Evolutionary conservation across 2,888 invertebrate species (phyloP), one percentile per base, ranked within the genome.

Genomic region (Pherbina coryleti): DNA sequence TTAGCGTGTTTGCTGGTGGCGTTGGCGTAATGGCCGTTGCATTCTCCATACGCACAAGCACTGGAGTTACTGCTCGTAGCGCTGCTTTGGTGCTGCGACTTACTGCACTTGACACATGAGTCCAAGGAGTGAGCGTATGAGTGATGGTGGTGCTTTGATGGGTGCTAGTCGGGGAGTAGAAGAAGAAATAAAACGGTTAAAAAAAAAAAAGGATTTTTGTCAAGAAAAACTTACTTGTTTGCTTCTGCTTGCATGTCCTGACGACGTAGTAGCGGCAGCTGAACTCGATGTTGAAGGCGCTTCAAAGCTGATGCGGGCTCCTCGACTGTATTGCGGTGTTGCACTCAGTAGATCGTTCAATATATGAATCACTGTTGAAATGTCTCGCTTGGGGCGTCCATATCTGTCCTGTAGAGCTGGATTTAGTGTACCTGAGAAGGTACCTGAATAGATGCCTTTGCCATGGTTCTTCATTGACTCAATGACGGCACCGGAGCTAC

Each of bases 301-400:
- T 82, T 90, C 90, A 80, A 90, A 89, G 79, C 89, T 90, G 84
- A 93, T 92, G 88, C 91, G 91, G 80, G 92, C 89, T 62, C 92
- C 90, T 25, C 92, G 90, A 60, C 93, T 91, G 79, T 92, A 92
- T 82, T 92, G 92, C 1, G 93, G 93, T 74, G 96, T 94, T 37
- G 97, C 97, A 89, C 97, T 97, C 80, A 98, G 91, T 85, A 98
- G 92, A 91, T 98, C 98, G 90, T 98, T 98, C 83, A 98, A 91
- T 90, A 98, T 98, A 90, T 98, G 98, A 83, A 98, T 97, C 82
- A 98, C 97, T 66, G 98, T 98, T 78, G 96, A 96, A 85, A 98
- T 97, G 90, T 97, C 97, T 81, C 97, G 93, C 88, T 97, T 96
- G 71, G 98, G 98, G 83, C 96, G 93, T 14, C 98, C 98, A 86